These are phyloP conservation scores for Chrysolina haemoptera DNA, from an alignment of 2,888 invertebrate species.

Conservation along the genomic window DNA sequence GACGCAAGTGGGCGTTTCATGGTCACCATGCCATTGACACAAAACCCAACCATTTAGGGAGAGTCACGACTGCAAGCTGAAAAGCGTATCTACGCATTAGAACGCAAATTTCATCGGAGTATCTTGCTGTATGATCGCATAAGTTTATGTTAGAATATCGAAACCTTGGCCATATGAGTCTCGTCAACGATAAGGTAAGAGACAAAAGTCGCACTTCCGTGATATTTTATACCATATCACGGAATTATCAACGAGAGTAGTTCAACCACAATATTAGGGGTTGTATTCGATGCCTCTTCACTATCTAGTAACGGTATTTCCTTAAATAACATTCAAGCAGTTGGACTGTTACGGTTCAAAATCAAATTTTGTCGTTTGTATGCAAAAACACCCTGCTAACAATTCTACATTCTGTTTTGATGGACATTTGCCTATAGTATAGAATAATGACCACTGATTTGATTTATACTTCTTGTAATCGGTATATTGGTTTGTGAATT, in stretches of 20 bases:
- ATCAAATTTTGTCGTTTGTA: too few relatives aligned
- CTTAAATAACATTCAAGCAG: background rate
- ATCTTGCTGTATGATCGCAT: background rate
- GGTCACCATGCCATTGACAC: conserved; percentile 6
- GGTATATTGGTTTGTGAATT: too few relatives aligned
- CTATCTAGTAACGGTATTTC: background rate
- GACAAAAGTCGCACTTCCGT: background rate
- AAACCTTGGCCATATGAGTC: background rate
- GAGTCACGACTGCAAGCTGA: background rate
- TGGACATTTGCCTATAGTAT: too few relatives aligned
- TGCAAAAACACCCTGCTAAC: too few relatives aligned
- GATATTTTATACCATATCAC: background rate
- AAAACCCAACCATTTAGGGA: background rate
- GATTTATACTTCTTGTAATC: too few relatives aligned
- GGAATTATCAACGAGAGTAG: background rate
- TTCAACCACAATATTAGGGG: background rate
- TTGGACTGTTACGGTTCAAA: too few relatives aligned
- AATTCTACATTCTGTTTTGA: too few relatives aligned
- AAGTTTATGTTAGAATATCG: background rate
- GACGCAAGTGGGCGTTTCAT: background rate
- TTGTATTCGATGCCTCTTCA: conserved; percentile 3
- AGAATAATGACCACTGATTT: too few relatives aligned
- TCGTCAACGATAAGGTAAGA: background rate
- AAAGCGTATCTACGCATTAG: background rate
- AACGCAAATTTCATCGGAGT: background rate